Evolutionary conservation across 2,797 vertebrate species (phyloP), one percentile per base, ranked within the genome.

Genomic region (Lateolabrax maculatus): DNA sequence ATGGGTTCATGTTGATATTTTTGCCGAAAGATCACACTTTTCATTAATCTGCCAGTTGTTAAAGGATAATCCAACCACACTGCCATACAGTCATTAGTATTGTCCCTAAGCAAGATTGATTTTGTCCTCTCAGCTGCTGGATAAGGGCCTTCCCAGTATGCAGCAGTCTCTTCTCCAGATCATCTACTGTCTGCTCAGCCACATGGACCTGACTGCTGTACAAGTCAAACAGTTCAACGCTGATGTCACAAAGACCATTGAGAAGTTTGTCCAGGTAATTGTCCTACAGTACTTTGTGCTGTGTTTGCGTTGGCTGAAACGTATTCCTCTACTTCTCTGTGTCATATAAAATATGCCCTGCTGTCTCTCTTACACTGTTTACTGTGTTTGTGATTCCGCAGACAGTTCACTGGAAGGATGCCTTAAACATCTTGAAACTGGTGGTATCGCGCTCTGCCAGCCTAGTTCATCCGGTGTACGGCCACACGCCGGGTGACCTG

Each of bases 361-460:
- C 31, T 56, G n/a, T 48, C 31, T 69, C 31, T 79, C 16, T 79
- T n/a, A 62, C 15, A 19, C 36, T 39, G 13, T 55, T 31, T 36
- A 9, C 25, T 73, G n/a, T 67, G 44, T 81, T 71, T 78, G 10
- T 53, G 21, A 41, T 68, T 68, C 57, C 53, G 58, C 73, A 99
- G 98, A 99, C 97, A 3, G 80, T 96, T 55, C 98, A 99, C 89
- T 99, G 98, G 98, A 97, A 98, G 84, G 98, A 99, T 82, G 97
- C 98, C 61, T 87, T 99, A 82, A 99, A 98, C 88, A 98, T 99
- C 87, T 82, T 99, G 83, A 99, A 99, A 90, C 91, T 99, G 84
- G 97, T 99, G 13, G 98, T 99, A 21, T 99, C 97, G 9, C 97
- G 98, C 62, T 99, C 98, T 3, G 98, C 98, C 85, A 99, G 98